Percentiles rank a stretch among this genome's conserved stretches.
phyloP scores from a whole-genome alignment of 2,797 vertebrate species.

The Sphaeramia orbicularis region DNA sequence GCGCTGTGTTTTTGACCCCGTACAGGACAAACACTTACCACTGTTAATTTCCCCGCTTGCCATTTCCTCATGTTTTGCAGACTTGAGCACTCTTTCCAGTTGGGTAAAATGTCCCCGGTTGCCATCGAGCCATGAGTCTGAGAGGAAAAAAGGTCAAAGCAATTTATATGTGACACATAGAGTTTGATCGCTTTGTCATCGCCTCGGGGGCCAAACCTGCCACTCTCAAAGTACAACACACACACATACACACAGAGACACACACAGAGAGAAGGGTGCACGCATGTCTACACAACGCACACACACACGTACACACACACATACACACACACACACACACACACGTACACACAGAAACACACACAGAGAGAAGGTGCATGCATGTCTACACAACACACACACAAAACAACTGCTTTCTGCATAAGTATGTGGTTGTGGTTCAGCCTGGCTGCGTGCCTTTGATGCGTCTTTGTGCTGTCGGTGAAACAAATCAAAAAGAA shows the following conservation, averaged over 20 bases:
- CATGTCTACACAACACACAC: too few species aligned
- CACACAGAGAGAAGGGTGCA: conserved; percentile 3
- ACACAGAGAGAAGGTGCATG: too few species aligned
- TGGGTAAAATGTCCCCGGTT: conserved; percentile 85
- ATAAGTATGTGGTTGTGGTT: conserved; percentile 54
- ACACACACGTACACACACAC: conserved; percentile 6
- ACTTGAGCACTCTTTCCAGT: conserved; percentile 86
- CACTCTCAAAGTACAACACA: conserved; percentile 55
- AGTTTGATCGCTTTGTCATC: conserved; percentile 89
- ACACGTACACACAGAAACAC: too few species aligned
- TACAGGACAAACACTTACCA: conserved; percentile 80
- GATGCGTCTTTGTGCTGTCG: conserved; percentile 52
- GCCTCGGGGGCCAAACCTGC: conserved; percentile 82
- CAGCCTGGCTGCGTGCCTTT: conserved; percentile 50
- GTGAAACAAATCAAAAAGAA: conserved; percentile 32
- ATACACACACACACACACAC: too few species aligned
- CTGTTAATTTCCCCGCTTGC: conserved; percentile 80
- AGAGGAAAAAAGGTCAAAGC: conserved; percentile 88
- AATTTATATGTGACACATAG: conserved; percentile 90
- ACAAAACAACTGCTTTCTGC: conserved; percentile 55
- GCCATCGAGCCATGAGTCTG: conserved; percentile 81
- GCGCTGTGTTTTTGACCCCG: conserved; percentile 68
- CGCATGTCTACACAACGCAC: conserved; percentile 2
- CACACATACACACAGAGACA: conserved; percentile 25
- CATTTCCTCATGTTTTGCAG: conserved; percentile 81